Evolutionary conservation across 2,797 vertebrate genomes (phyloP), one percentile per base, ranked within the genome.

Genomic region (Sardinella longiceps): DNA sequence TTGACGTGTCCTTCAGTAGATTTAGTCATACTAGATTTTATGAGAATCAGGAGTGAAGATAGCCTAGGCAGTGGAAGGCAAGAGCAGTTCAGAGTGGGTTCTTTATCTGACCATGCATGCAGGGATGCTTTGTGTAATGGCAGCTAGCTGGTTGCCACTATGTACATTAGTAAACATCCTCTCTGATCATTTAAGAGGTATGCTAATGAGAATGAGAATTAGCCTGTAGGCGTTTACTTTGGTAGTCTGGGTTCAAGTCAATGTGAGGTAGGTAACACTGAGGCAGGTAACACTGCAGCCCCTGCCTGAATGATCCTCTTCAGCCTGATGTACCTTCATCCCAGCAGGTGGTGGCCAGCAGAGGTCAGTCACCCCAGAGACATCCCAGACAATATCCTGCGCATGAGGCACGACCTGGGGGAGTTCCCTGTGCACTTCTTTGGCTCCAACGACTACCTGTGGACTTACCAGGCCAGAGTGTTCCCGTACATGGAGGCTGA

Each of bases 401-500:
- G 98, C 84, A 99, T 99, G 97, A 96, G 95, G 86, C 98, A 99
- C 50, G 97, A 98, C 51, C 96, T 99, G 0, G 98, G 98, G 0
- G 98, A 99, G 92, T 99, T 99, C 83, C 98, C 98, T 0, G 98
- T 99, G 28, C 96, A 97, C 81, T 99, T 99, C 92, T 99, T 99
- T 0, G 98, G 98, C 85, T 99, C 98, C 87, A 98, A 99, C 83
- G 98, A 99, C 91, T 99, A 98, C 93, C 91, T 99, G 85, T 99
- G 98, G 98, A 99, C 98, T 28, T 99, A 99, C 90, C 98, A 99
- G 93, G 98, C 98, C 81, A 94, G 98, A 53, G 98, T 99, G 84
- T 99, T 99, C 88, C 98, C 98, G 1, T 99, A 99, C 86, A 99
- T 99, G 98, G 98, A 99, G 74, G 98, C 98, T 15, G 98, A 99